Base-by-base conservation (phyloP, 2,113 vertebrate species). In the Epinephelus fuscoguttatus region DNA sequence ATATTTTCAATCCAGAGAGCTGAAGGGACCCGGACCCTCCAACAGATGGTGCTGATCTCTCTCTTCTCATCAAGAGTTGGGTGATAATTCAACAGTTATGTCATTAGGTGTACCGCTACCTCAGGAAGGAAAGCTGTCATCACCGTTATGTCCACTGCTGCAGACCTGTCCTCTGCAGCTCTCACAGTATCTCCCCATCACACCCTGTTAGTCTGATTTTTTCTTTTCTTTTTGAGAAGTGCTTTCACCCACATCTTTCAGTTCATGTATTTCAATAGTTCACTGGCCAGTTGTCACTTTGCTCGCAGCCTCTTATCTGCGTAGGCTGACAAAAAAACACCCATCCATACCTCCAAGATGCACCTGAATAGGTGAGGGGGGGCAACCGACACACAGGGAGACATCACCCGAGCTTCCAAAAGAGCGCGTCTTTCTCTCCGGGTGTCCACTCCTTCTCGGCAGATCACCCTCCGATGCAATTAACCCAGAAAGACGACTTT, bases 391-490 rank as follows among this genome's bases (percentile, higher is more conserved):
- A 17, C 45, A 57, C 12, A 49, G 53, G 49, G 60, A 33, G 60
- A 37, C 21, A 59, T 42, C 70, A 78, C 53, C 64, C 10, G 70
- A 1, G 42, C 42, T 30, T 72, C 27, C 14, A 19, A 18, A 61
- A 63, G 71, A 72, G 61, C 59, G n/a, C 74, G 21, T 74, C 55
- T 68, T 84, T 71, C 80, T 70, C 82, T 64, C 62, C 27, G 72
- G 70, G 81, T 69, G 73, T 81, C 9, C 82, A 42, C 86, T 80
- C 77, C 78, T 86, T 62, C 70, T 27, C 33, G 63, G 45, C 79
- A 62, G 53, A 70, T 85, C 81, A 74, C 60, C 84, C 89, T 93
- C 94, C 84, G 88, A 96, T 96, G 96, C 96, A 94, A 89, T 92
- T 95, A 82, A 93, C 90, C 66, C 93, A 90, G 83, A 94, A 95